These are phyloP conservation scores for Solenopsis fugax DNA, from an alignment of 1,140 invertebrate genomes.

Conservation along the genomic window DNA sequence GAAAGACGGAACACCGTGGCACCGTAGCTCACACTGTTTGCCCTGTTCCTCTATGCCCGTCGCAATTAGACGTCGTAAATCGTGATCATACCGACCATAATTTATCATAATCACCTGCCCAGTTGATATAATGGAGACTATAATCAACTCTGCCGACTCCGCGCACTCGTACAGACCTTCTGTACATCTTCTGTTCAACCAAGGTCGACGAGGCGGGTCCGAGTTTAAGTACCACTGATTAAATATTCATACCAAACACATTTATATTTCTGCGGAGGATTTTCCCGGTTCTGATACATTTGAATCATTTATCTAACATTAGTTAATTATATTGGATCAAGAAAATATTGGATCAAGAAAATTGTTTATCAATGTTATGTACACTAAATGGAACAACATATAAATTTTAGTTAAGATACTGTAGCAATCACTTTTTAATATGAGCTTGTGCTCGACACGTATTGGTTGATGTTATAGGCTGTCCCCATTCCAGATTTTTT, in stretches of 20 bases:
- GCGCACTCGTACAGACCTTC: neutral
- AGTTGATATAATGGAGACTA: slow-evolving; percentile 60
- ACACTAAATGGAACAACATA: neutral
- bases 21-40: slow-evolving; percentile 57
- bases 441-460: neutral
- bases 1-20: slow-evolving; percentile 47
- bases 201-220: slow-evolving; percentile 58
- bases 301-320: neutral
- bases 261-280: neutral
- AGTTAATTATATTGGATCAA: neutral
- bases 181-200: slow-evolving; percentile 30
- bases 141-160: slow-evolving; percentile 50
- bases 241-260: slow-evolving; percentile 44
- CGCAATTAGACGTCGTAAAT: slow-evolving; percentile 81
- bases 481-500: neutral
- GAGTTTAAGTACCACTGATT: slow-evolving; percentile 23
- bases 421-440: neutral
- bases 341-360: neutral
- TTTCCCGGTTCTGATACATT: neutral
- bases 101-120: slow-evolving; percentile 73
- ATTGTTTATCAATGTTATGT: neutral
- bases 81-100: slow-evolving; percentile 61
- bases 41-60: slow-evolving; percentile 12
- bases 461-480: neutral
- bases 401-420: slow-evolving; percentile 13